phyloP scores from a whole-genome alignment of 2,113 vertebrate species.

The Alethe castanea region DNA sequence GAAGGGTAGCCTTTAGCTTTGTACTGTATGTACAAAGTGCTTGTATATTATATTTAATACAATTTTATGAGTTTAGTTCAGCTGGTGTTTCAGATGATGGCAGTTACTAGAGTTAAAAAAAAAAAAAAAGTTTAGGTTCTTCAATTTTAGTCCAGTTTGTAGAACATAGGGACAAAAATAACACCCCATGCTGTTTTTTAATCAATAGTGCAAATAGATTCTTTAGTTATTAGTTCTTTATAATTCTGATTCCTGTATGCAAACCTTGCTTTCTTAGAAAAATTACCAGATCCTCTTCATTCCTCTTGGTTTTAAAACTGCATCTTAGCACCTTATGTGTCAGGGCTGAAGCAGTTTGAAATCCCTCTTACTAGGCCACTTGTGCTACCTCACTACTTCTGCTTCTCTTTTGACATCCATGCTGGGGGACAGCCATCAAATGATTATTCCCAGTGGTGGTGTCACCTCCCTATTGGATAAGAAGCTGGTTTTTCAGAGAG shows the following conservation, averaged over 20 bases:
- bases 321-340: not conserved
- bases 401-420: not conserved
- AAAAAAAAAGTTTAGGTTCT: not conserved
- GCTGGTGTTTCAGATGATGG: not conserved
- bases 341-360: not conserved
- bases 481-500: not conserved
- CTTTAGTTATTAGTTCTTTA: not conserved
- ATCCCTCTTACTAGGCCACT: not conserved
- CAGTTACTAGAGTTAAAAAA: not conserved
- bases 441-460: not conserved
- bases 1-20: not conserved
- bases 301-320: not conserved
- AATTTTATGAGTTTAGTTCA: not conserved
- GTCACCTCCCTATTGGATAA: not conserved
- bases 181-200: not conserved
- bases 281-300: not conserved
- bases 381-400: not conserved
- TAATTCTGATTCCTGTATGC: not conserved
- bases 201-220: not conserved
- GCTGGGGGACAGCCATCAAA: not conserved
- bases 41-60: not conserved
- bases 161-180: not conserved
- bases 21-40: not conserved
- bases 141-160: not conserved
- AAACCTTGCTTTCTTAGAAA: not conserved